phyloP scores from a whole-genome alignment of 2,888 invertebrate genomes.

The Nyleta sp. region DNA sequence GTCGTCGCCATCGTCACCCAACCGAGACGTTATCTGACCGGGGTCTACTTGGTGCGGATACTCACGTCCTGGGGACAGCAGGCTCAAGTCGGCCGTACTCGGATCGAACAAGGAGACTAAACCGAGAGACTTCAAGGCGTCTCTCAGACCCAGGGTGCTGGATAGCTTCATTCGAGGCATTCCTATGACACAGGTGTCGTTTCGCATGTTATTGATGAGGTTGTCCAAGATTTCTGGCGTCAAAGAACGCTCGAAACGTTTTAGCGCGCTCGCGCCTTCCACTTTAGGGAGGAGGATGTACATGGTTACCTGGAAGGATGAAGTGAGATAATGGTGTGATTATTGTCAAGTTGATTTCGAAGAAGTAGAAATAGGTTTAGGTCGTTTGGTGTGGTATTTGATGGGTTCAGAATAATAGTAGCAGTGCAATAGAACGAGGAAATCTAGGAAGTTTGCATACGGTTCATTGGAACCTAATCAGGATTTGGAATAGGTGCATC shows the following conservation, averaged over 20 bases:
- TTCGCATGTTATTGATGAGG: constrained; percentile 83
- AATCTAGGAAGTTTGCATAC: too few relatives aligned
- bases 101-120: constrained; percentile 86
- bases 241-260: constrained; percentile 83
- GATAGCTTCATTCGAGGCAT: constrained; percentile 90
- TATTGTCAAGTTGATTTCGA: too few relatives aligned
- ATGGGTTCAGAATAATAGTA: too few relatives aligned
- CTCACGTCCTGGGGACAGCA: constrained; percentile 84
- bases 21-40: constrained; percentile 19
- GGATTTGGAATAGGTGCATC: too few relatives aligned
- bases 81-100: constrained; percentile 86
- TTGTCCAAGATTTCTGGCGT: constrained; percentile 83
- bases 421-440: too few relatives aligned
- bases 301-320: constrained; percentile 83
- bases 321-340: too few relatives aligned
- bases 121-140: constrained; percentile 85
- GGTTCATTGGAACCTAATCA: too few relatives aligned
- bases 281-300: constrained; percentile 86
- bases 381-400: too few relatives aligned
- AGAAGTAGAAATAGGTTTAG: too few relatives aligned
- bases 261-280: constrained; percentile 82
- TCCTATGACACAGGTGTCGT: constrained; percentile 84
- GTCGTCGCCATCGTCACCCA: constrained; percentile 65
- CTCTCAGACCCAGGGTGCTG: constrained; percentile 84
- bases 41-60: constrained; percentile 27